phyloP scores from a whole-genome alignment of 2,113 vertebrate genomes.

The Lepus americanus region DNA sequence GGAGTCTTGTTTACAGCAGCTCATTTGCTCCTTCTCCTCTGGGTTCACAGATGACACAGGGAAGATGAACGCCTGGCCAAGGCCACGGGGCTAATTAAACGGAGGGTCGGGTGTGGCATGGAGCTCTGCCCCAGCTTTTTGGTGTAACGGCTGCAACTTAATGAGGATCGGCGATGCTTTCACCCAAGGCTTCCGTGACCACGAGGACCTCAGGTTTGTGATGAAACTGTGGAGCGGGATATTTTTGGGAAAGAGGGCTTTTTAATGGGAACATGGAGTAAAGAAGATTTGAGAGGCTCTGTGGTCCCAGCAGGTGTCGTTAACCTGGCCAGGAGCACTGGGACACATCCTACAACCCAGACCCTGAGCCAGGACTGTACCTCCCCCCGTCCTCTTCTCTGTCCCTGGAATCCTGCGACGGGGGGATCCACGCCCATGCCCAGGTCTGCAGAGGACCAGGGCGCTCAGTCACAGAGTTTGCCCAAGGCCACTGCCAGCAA shows the following conservation, averaged over 20 bases:
- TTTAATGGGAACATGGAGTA: background rate
- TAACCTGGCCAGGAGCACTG: background rate
- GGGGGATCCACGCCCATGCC: background rate
- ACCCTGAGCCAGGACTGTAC: background rate
- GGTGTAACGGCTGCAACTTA: background rate
- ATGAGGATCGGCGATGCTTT: background rate
- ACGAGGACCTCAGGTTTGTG: background rate
- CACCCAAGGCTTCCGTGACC: background rate
- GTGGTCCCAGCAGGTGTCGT: background rate
- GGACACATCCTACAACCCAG: background rate
- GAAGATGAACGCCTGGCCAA: background rate
- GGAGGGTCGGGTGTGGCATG: background rate
- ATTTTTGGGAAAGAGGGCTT: constrained; percentile 28
- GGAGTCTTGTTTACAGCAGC: background rate
- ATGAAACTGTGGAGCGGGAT: background rate
- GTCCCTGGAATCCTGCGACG: background rate
- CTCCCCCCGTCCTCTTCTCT: background rate
- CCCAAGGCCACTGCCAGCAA: background rate
- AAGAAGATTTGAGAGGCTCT: background rate
- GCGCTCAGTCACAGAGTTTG: background rate
- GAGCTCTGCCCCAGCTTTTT: background rate
- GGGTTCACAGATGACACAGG: background rate
- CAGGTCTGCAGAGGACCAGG: background rate
- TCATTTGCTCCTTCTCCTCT: background rate
- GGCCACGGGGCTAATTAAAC: background rate